A percentile compares a stretch with the other conserved stretches of the same genome.
Evolutionary conservation across 2,797 vertebrate species (phyloP).

Genomic region (Furcifer pardalis): DNA sequence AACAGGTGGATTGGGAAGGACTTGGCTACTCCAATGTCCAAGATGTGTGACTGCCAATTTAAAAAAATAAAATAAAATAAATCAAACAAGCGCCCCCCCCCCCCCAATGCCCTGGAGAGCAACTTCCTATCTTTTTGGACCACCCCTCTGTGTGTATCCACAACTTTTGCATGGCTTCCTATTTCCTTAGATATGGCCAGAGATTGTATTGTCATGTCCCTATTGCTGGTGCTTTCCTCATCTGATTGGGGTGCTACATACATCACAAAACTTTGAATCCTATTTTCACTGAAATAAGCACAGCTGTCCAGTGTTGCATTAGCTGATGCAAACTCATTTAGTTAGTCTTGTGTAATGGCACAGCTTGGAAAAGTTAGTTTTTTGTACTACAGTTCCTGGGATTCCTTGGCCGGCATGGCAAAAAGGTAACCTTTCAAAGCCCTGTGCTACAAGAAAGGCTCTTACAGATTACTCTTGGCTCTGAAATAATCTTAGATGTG

Average conservation of each 20-base stretch:
- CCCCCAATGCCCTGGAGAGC: too few relatives aligned
- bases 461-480: neutral
- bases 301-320: too few relatives aligned
- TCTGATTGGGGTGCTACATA: neutral
- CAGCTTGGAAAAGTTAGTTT: neutral
- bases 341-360: too few relatives aligned
- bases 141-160: too few relatives aligned
- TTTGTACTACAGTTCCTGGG: neutral
- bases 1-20: too few relatives aligned
- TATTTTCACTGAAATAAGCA: neutral
- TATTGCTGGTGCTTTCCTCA: neutral
- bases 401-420: too few relatives aligned
- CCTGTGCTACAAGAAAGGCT: neutral
- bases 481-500: neutral
- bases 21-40: too few relatives aligned
- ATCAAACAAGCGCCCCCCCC: too few relatives aligned
- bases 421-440: neutral
- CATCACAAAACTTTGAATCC: neutral
- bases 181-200: neutral
- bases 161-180: neutral
- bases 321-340: too few relatives aligned
- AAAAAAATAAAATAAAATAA: too few relatives aligned
- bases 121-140: too few relatives aligned
- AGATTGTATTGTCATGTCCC: neutral
- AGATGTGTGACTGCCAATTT: too few relatives aligned